Conservation (phyloP, 53 echinoderm and acorn worm species). For the Echinometra lucunter region DNA sequence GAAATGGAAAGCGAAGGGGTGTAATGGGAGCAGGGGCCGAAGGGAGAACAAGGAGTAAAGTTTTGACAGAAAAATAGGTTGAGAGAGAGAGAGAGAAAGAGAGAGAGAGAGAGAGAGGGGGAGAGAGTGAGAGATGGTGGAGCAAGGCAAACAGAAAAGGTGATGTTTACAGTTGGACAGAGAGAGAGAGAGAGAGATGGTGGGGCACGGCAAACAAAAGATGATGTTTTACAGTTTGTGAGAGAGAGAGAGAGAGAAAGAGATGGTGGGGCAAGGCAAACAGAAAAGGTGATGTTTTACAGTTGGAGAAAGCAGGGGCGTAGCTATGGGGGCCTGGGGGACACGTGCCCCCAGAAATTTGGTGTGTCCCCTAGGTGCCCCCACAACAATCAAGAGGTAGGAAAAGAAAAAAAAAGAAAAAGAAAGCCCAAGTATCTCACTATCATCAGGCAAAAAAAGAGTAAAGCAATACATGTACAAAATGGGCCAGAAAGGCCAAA, state of each 20-base stretch:
- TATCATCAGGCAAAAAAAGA: too few relatives aligned
- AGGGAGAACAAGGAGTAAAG: not conserved
- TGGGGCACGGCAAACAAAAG: not conserved
- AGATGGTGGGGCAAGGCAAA: not conserved
- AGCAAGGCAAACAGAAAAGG: not conserved
- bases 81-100: too few relatives aligned
- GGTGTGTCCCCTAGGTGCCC: too few relatives aligned
- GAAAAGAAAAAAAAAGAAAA: too few relatives aligned
- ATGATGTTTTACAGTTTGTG: too few relatives aligned
- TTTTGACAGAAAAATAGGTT: not conserved
- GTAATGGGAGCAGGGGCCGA: not conserved
- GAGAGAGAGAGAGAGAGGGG: not conserved
- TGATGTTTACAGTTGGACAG: not conserved
- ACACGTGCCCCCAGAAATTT: too few relatives aligned
- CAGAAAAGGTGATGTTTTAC: not conserved
- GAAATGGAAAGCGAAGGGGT: not conserved
- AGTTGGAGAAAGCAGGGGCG: too few relatives aligned
- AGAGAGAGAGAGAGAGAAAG: not conserved
- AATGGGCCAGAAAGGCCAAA: too few relatives aligned
- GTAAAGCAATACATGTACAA: too few relatives aligned
- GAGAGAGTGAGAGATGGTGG: not conserved
- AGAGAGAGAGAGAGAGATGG: slow-evolving; percentile 16
- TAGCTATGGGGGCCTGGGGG: too few relatives aligned
- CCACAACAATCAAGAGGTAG: too few relatives aligned
- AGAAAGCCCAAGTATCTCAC: too few relatives aligned